phyloP scores from a whole-genome alignment of 1,140 invertebrate species.

The Pissodes strobi region DNA sequence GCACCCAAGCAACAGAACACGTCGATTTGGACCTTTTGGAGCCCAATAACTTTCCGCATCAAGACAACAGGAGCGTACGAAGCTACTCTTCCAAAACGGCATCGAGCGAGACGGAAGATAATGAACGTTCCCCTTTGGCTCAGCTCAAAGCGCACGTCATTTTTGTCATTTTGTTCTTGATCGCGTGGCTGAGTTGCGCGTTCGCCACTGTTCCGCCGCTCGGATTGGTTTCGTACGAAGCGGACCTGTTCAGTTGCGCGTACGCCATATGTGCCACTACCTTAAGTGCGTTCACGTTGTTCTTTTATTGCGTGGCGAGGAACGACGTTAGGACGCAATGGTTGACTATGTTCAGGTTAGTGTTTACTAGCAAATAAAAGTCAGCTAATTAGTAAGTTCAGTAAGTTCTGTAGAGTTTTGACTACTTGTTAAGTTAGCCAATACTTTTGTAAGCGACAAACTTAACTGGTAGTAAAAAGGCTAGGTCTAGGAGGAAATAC shows the following conservation, averaged over 20 bases:
- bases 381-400: too few relatives aligned
- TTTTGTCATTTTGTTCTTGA: conserved; percentile 74
- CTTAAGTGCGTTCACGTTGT: conserved; percentile 80
- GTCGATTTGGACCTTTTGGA: conserved; percentile 79
- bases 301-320: conserved; percentile 83
- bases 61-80: conserved; percentile 64
- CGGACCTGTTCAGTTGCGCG: conserved; percentile 76
- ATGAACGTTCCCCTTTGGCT: conserved; percentile 78
- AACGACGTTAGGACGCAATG: conserved; percentile 80
- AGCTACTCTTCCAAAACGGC: conserved; percentile 66
- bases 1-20: conserved; percentile 80
- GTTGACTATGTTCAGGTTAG: conserved; percentile 65
- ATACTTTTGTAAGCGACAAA: too few relatives aligned
- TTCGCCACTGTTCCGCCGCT: conserved; percentile 70
- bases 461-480: too few relatives aligned
- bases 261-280: conserved; percentile 73
- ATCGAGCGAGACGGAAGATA: conserved; percentile 76
- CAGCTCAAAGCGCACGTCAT: conserved; percentile 81
- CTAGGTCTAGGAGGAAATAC: too few relatives aligned
- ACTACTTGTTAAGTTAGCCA: too few relatives aligned
- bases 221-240: conserved; percentile 67
- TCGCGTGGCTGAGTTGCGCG: conserved; percentile 75
- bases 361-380: too few relatives aligned
- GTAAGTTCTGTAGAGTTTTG: too few relatives aligned
- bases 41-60: conserved; percentile 59